Base-by-base conservation (phyloP, 2,888 invertebrate species). In the Protodeltote pygarga region DNA sequence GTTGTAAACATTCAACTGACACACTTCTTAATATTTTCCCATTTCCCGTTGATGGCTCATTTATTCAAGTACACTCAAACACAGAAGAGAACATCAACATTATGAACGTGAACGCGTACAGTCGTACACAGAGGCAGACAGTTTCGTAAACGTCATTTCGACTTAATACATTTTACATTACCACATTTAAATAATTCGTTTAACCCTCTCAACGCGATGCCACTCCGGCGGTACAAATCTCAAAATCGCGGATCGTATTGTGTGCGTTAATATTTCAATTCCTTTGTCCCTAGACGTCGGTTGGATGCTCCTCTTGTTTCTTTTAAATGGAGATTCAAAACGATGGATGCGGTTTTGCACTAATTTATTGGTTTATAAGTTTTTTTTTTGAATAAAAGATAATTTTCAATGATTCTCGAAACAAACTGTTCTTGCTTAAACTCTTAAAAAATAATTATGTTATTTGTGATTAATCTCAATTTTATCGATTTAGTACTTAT, bases 241-340 rank as follows among this genome's bases (percentile, higher is more conserved):
- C 70, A 61, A 67, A 74, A 71, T 72, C 73, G 63, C 54, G 72
- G 45, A 66, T 71, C 66, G 75, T 74, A 75, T 81, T 78, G 78
- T 82, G 70, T 73, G 63, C 71, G 71, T 76, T 80, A 81, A 83
- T 85, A 83, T 84, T 85, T 83, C 82, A 83, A 83, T 86, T 81
- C 79, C 60, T 68, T 75, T 66, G 54, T 76, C 75, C 71, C 72
- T 54, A 29, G 74, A 72, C 72, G 48, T 49, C 71, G 72, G 68
- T 72, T 67, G 71, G 78, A 81, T 84, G 83, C 76, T 76, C 81
- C 80, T 81, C 83, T 86, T 86, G 82, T 85, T 79, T 79, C 69
- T 65, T 74, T 53, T 46, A 48, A 53, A 58, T 38, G 65, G 72
- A 55, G 27, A 16, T 37, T 57, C 48, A 62, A 71, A 57, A 27